Base-by-base conservation (phyloP, 2,888 invertebrate genomes). In the Sclerodermus sp. region DNA sequence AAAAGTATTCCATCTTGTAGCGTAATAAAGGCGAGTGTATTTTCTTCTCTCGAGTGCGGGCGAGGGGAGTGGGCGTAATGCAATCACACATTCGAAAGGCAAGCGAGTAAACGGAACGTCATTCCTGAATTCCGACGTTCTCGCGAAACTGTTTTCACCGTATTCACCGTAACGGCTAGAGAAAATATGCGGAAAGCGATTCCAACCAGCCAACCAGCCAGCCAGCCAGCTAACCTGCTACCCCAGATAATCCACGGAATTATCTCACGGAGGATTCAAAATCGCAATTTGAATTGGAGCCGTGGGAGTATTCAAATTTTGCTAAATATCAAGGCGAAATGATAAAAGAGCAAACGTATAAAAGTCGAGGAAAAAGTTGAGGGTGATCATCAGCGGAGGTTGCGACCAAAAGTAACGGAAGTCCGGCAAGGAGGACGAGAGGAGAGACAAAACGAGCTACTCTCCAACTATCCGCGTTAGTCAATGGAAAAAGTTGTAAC, bases 401-500 rank as follows among this genome's bases (percentile, higher is more conserved):
- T 36, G 29, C 31, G 41, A 41, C 16, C 16, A 31, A 18, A 31
- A 45, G 34, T 32, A 38, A 12, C 14, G 39, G 17, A 34, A 45
- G 30, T 29, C 16, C 23, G 16, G 47, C 47, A 13, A 42, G 23
- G 23, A 23, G 34, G 45, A 48, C 29, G 32, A 47, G 39, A 34
- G 45, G 47, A 16, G 32, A 47, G 39, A 34, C 45, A 45, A 50
- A 47, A 38, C 43, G 42, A 42, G 32, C 44, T 40, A 42, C 47
- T 49, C 40, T 40, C 48, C 18, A 51, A 44, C 47, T 53, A 48
- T 57, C 55, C 39, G 34, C 47, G 55, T 56, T 58, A 45, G 49
- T 57, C 57, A 60, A 66, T 66, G 65, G 63, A 68, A 66, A 68
- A 68, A 68, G 62, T 69, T 65, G 59, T 55, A 66, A 68, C 60